Percentiles rank a stretch among this genome's conserved stretches.
Evolutionary conservation across 2,888 invertebrate genomes (phyloP).

Genomic region (Drosophila gaucha): DNA sequence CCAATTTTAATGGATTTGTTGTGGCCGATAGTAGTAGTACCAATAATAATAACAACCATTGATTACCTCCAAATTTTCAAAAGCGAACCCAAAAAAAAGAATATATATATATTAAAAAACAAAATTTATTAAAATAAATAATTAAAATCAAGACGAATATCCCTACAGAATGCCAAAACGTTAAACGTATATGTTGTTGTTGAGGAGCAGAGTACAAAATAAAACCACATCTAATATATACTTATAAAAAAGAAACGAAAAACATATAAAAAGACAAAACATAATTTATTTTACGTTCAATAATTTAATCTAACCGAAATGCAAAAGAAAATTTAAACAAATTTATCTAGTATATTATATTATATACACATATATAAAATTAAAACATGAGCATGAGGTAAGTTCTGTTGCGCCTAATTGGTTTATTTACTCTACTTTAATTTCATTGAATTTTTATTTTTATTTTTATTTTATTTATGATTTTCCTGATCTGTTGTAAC

Average conservation of each 20-base stretch:
- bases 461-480: conserved; percentile 41
- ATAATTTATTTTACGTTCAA: conserved; percentile 73
- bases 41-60: conserved; percentile 60
- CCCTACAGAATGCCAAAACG: conserved; percentile 35
- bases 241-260: conserved; percentile 17
- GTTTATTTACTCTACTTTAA: conserved; percentile 57
- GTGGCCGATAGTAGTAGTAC: conserved; percentile 83
- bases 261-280: conserved; percentile 57
- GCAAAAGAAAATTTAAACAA: conserved; percentile 56
- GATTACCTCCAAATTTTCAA: conserved; percentile 52
- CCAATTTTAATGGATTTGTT: conserved; percentile 79
- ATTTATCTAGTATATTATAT: conserved; percentile 46
- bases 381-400: conserved; percentile 81
- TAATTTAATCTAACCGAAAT: conserved; percentile 64
- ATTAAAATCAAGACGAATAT: conserved; percentile 9
- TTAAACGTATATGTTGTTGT: conserved; percentile 40
- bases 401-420: conserved; percentile 82
- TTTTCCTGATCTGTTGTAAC: conserved; percentile 46
- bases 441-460: conserved; percentile 50
- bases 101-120: not conserved
- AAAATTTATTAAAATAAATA: conserved; percentile 14
- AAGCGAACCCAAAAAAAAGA: conserved; percentile 18
- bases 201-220: conserved; percentile 51
- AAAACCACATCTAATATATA: conserved; percentile 23
- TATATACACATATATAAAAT: conserved; percentile 63